Evolutionary conservation across 2,113 vertebrate genomes (phyloP).

Genomic region (Erythrolamprus reginae): DNA sequence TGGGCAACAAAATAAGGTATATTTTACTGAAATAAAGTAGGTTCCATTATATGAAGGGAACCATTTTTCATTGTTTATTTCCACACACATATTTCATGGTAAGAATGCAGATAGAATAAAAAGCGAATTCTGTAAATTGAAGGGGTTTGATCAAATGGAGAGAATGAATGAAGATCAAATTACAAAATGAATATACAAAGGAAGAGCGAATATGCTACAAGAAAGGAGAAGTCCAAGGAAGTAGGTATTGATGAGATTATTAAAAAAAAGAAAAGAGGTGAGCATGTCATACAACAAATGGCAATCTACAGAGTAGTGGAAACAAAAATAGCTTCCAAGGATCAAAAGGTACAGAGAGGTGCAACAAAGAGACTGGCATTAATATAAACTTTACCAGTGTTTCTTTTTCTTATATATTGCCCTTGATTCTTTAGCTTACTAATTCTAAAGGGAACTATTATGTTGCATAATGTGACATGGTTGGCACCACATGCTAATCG

Average conservation of each 20-base stretch:
- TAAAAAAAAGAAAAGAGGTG: background rate
- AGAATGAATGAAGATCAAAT: background rate
- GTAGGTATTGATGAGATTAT: background rate
- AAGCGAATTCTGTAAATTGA: background rate
- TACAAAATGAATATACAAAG: background rate
- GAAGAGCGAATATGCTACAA: background rate
- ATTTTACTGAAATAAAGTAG: background rate
- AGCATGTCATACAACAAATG: background rate
- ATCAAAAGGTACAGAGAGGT: background rate
- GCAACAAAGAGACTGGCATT: background rate
- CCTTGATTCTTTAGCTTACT: background rate
- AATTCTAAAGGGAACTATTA: background rate
- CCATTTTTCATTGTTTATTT: background rate
- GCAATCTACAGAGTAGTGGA: background rate
- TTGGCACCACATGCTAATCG: background rate
- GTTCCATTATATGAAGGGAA: background rate
- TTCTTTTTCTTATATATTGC: background rate
- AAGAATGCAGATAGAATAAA: background rate
- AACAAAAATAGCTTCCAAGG: background rate
- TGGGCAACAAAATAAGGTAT: background rate
- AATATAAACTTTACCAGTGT: background rate
- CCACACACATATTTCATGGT: background rate
- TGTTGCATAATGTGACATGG: background rate
- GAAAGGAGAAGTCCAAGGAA: background rate
- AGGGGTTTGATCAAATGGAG: background rate